Evolutionary conservation across 2,797 vertebrate genomes (phyloP), one percentile per base, ranked within the genome.

Genomic region (Urophycis tenuis): DNA sequence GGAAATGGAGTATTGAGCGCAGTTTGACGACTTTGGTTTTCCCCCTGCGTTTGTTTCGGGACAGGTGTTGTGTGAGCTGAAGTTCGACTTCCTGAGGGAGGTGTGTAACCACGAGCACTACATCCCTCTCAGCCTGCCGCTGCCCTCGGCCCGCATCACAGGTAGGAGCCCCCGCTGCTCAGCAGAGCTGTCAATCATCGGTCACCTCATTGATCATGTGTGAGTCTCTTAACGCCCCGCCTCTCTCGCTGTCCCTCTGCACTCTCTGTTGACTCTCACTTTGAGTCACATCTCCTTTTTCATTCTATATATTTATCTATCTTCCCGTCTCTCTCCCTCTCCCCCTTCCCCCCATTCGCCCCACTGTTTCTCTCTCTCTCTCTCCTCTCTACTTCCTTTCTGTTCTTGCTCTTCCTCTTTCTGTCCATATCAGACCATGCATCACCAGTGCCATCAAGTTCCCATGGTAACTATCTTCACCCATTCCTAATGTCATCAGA

Each of bases 61-160:
- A 3, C 84, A 99, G 97, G 91, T 90, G 49, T 88, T 98, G 84
- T 95, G 94, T 81, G 96, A 96, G 84, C 93, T 95, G 87, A 99
- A 99, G 87, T 99, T 99, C 89, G 98, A 98, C 78, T 99, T 99
- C 87, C 91, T 99, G 81, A 95, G 96, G 89, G 97, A 99, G 85
- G 95, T 99, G 78, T 99, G 98, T 84, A 97, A 97, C 85, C 95
- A 99, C 1, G 98, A 99, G 81, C 97, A 99, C 87, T 99, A 97
- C 84, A 95, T 99, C 79, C 96, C 96, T 67, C 91, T 99, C 81
- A 99, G 96, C 86, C 92, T 99, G 79, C 97, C 98, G 14, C 88
- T 98, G 77, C 93, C 94, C 49, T 99, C 97, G 1, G 94, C 95
- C 79, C 92, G 94, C 80, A 98, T 98, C 88, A 92, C 95, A 91